Evolutionary conservation across 2,113 vertebrate species (phyloP).

Genomic region (Labeo catla): DNA sequence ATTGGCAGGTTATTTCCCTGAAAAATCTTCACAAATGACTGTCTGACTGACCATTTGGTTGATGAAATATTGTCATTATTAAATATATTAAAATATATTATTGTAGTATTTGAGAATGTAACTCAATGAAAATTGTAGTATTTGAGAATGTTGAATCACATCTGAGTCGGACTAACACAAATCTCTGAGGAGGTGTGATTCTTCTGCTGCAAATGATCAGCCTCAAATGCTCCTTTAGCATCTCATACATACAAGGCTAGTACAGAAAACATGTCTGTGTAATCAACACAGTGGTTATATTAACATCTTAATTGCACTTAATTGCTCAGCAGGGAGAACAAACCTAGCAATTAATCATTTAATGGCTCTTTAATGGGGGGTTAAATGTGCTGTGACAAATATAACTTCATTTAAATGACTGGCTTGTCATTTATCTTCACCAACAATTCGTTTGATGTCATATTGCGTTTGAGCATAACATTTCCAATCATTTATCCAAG

Average conservation of each 20-base stretch:
- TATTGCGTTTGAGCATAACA: not conserved
- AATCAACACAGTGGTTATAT: not conserved
- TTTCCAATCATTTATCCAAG: not conserved
- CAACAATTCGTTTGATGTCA: not conserved
- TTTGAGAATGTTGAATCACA: not conserved
- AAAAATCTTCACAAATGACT: not conserved
- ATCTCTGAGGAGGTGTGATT: not conserved
- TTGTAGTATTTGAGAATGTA: too few species aligned
- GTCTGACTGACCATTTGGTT: not conserved
- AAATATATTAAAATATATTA: too few species aligned
- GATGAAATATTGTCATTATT: not conserved
- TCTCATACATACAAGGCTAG: not conserved
- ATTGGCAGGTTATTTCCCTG: not conserved
- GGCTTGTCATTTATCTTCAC: not conserved
- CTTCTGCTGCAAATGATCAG: not conserved
- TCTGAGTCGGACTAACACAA: not conserved
- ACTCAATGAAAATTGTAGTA: not conserved
- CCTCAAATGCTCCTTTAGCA: not conserved
- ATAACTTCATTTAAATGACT: not conserved
- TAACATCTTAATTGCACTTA: not conserved
- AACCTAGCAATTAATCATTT: not conserved
- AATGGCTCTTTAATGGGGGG: not conserved
- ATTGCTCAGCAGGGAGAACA: not conserved
- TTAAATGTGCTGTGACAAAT: slow-evolving; percentile 10
- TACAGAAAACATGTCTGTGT: not conserved